Evolutionary conservation across 2,888 invertebrate species (phyloP), one percentile per base, ranked within the genome.

Genomic region (Philereme transversata): DNA sequence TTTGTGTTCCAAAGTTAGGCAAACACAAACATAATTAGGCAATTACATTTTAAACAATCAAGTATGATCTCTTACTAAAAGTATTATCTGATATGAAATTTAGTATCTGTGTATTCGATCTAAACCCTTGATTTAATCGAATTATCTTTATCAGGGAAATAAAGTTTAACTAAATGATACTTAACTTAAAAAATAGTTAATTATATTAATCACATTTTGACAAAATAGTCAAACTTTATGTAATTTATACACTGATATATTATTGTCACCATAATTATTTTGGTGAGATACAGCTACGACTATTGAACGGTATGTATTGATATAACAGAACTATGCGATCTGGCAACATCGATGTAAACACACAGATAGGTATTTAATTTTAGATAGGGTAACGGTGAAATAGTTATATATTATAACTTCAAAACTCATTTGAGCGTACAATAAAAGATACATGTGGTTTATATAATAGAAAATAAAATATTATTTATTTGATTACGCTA

Each of bases 241-340:
- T 65, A 87, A 81, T 81, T 90, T 89, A 74, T 90, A 90, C 89
- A 91, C 74, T 87, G 87, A 88, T 89, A 88, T 88, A 83, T 91
- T 91, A 90, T 90, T 90, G 90, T 91, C 91, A 90, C 90, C 91
- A 90, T 87, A 79, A 80, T 77, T 78, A 81, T 73, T 65, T 60
- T 90, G 90, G 91, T 90, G 90, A 90, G 78, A 81, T 80, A 82
- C 51, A 50, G 34, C n/a, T 46, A 49, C 33, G n/a, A n/a, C 38
- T 43, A 51, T n/a, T 10, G 36, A 50, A 36, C 3, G 35, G 36
- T 45, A 60, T 9, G 45, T 38, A 22, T 34, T 45, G 8, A 43
- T 50, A 43, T 43, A 36, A 44, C 41, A 40, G 34, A 53, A 53
- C 57, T 53, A 57, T 8, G 22, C 22, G 9, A 9, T 10, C 48